Conservation (phyloP, 2,797 vertebrate species). For the Paramormyrops hopkinsi region DNA sequence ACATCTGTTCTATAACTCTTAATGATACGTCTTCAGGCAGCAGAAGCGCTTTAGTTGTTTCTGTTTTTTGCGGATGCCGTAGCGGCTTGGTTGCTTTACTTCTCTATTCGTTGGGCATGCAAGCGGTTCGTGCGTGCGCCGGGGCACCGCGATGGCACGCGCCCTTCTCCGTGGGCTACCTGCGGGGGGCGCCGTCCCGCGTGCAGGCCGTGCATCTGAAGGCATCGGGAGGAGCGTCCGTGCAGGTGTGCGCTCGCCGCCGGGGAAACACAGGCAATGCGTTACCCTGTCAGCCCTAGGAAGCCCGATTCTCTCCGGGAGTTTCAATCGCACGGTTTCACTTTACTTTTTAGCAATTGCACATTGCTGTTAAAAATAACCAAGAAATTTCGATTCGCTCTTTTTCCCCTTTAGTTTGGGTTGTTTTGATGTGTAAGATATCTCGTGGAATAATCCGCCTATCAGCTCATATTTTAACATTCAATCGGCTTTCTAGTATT, state of each 20-base stretch:
- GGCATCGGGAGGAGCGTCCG: constrained; percentile 19
- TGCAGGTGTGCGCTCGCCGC: constrained; percentile 23
- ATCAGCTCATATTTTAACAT: neutral
- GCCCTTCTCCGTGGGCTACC: constrained; percentile 27
- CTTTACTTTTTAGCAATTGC: neutral
- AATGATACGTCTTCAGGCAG: constrained; percentile 70
- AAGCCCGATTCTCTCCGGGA: neutral
- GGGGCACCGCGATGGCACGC: neutral
- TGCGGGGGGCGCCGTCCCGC: constrained; percentile 37
- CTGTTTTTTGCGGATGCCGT: constrained; percentile 67
- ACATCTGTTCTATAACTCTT: constrained; percentile 34
- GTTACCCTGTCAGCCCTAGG: neutral
- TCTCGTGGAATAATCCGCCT: neutral
- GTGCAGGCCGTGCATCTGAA: constrained; percentile 37
- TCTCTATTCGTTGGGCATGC: constrained; percentile 80
- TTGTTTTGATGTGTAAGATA: neutral
- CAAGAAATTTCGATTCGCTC: neutral
- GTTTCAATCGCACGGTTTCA: neutral
- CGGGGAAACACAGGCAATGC: constrained; percentile 35
- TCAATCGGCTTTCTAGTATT: neutral
- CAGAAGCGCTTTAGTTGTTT: constrained; percentile 58
- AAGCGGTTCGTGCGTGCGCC: constrained; percentile 54
- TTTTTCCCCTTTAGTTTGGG: neutral
- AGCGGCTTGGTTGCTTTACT: constrained; percentile 65
- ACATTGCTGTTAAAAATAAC: neutral